These are phyloP conservation scores for Lycia hirtaria DNA, from an alignment of 2,888 invertebrate species.

Conservation along the genomic window DNA sequence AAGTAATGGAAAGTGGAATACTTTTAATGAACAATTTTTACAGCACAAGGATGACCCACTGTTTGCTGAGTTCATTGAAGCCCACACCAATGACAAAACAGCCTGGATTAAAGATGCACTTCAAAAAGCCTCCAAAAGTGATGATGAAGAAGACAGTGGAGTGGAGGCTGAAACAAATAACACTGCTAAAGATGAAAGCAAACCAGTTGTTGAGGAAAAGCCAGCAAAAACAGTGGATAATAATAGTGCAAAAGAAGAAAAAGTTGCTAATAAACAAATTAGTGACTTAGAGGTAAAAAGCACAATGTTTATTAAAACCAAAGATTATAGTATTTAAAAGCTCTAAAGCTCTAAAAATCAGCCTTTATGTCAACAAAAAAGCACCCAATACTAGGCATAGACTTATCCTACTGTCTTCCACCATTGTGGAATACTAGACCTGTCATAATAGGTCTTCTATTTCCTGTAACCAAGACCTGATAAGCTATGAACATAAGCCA, in stretches of 20 bases:
- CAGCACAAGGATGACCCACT: constrained; percentile 94
- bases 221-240: constrained; percentile 40
- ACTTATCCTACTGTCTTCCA: too few relatives aligned
- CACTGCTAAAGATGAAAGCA: constrained; percentile 30
- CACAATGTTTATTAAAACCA: constrained; percentile 1
- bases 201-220: constrained; percentile 40
- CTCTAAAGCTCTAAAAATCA: too few relatives aligned
- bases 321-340: too few relatives aligned
- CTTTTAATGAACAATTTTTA: too few relatives aligned
- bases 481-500: too few relatives aligned
- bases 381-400: too few relatives aligned
- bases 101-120: constrained; percentile 74
- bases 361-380: too few relatives aligned
- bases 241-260: constrained; percentile 72
- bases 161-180: constrained; percentile 58
- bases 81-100: constrained; percentile 87
- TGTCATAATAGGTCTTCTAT: too few relatives aligned
- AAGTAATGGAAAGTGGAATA: too few relatives aligned
- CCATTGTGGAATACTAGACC: too few relatives aligned
- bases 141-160: constrained; percentile 62
- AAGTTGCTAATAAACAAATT: constrained; percentile 89
- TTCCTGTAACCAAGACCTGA: too few relatives aligned
- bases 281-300: constrained; percentile 89
- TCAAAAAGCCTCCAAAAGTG: constrained; percentile 63
- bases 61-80: constrained; percentile 95